Conservation (phyloP, 2,888 invertebrate species). For the Urechis unicinctus region DNA sequence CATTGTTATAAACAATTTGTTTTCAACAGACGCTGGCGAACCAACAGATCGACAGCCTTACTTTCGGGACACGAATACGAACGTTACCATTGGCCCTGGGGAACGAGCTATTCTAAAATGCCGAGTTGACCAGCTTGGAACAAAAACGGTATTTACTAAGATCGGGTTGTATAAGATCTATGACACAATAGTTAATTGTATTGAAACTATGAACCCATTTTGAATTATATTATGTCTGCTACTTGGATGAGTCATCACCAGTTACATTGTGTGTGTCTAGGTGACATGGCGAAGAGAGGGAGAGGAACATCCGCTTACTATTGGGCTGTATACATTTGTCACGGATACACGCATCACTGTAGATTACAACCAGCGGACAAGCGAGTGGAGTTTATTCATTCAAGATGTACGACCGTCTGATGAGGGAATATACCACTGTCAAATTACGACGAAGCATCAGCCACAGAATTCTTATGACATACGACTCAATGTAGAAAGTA, state of each 20-base stretch:
- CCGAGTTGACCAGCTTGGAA: slow-evolving; percentile 36
- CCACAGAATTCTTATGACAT: slow-evolving; percentile 11
- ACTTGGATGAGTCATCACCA: too few species aligned
- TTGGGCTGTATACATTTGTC: slow-evolving; percentile 14
- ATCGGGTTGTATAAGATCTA: too few species aligned
- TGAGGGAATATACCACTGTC: slow-evolving; percentile 16
- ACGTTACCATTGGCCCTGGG: slow-evolving; percentile 36
- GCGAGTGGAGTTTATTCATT: slow-evolving; percentile 18
- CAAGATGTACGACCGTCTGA: slow-evolving; percentile 13
- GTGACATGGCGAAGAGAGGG: slow-evolving; percentile 11
- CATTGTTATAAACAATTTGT: too few species aligned
- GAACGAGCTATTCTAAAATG: slow-evolving; percentile 38
- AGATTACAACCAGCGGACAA: slow-evolving; percentile 13
- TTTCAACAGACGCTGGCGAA: too few species aligned
- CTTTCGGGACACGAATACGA: slow-evolving; percentile 29
- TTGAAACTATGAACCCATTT: too few species aligned
- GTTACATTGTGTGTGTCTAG: slow-evolving; percentile 1
- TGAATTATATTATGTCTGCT: too few species aligned
- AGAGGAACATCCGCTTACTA: slow-evolving; percentile 14
- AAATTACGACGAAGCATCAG: slow-evolving; percentile 14
- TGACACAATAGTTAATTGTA: background rate
- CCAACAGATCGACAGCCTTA: slow-evolving; percentile 17
- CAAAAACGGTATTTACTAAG: slow-evolving; percentile 30
- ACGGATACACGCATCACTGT: slow-evolving; percentile 11
- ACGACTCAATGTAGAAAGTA: slow-evolving; percentile 18